These are phyloP conservation scores for Herpetotheres cachinnans DNA, from an alignment of 2,113 vertebrate genomes.

Conservation along the genomic window DNA sequence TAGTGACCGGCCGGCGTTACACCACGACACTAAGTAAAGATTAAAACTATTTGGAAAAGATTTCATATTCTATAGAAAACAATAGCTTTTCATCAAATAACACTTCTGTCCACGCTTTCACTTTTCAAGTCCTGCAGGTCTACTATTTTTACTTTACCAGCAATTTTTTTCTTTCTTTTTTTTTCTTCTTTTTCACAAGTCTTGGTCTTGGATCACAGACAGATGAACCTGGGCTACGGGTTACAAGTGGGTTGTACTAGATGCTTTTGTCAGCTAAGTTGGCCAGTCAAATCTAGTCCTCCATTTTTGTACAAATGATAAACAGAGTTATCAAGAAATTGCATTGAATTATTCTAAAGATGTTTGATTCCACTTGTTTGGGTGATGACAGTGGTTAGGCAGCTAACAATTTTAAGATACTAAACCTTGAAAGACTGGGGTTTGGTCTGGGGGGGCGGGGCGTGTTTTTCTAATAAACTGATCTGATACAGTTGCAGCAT, in stretches of 20 bases:
- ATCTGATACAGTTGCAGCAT: neutral
- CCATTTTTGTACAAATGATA: neutral
- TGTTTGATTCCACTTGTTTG: neutral
- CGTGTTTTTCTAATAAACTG: neutral
- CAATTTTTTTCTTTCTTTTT: neutral
- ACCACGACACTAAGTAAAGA: no score
- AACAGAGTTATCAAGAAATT: neutral
- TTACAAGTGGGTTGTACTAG: neutral
- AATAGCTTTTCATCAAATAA: neutral
- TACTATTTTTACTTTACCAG: neutral
- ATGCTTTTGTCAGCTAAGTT: neutral
- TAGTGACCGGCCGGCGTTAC: no score
- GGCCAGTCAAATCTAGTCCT: neutral
- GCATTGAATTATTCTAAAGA: neutral
- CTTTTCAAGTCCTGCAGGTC: neutral
- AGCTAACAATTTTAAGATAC: neutral
- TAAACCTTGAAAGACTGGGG: neutral
- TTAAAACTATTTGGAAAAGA: neutral
- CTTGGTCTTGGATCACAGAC: neutral
- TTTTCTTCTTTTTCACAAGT: accelerated
- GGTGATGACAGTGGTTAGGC: neutral
- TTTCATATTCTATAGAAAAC: neutral
- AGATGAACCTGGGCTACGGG: neutral
- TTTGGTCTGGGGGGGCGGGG: neutral
- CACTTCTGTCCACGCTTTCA: neutral